phyloP scores from a whole-genome alignment of 2,113 vertebrate species.

The Saccopteryx bilineata region DNA sequence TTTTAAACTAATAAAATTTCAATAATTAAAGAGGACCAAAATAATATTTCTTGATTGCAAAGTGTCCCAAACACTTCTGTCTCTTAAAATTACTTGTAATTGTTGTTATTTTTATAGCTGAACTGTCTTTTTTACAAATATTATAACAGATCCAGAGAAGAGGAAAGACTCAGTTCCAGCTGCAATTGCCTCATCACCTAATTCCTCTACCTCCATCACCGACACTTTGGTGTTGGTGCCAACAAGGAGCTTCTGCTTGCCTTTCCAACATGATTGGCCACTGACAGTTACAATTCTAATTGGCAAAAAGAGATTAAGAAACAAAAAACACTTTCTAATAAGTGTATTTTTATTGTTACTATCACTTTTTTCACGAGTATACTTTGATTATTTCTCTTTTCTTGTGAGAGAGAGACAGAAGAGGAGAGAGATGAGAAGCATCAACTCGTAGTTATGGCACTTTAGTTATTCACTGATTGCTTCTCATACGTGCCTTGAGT shows the following conservation, averaged over 20 bases:
- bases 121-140: neutral
- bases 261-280: neutral
- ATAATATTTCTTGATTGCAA: neutral
- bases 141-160: neutral
- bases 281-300: neutral
- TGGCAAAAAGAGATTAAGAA: neutral
- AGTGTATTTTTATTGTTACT: neutral
- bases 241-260: neutral
- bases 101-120: neutral
- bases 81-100: constrained; percentile 33
- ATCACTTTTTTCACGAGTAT: neutral
- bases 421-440: no score
- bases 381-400: neutral
- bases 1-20: neutral
- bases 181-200: neutral
- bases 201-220: neutral
- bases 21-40: neutral
- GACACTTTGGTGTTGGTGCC: neutral
- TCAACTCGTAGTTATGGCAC: no score
- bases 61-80: neutral
- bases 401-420: no score
- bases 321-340: neutral
- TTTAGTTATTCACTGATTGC: no score
- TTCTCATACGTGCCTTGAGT: no score
- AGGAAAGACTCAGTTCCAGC: neutral